Evolutionary conservation across 1,140 invertebrate genomes (phyloP).

Genomic region (Marisa cornuarietis): DNA sequence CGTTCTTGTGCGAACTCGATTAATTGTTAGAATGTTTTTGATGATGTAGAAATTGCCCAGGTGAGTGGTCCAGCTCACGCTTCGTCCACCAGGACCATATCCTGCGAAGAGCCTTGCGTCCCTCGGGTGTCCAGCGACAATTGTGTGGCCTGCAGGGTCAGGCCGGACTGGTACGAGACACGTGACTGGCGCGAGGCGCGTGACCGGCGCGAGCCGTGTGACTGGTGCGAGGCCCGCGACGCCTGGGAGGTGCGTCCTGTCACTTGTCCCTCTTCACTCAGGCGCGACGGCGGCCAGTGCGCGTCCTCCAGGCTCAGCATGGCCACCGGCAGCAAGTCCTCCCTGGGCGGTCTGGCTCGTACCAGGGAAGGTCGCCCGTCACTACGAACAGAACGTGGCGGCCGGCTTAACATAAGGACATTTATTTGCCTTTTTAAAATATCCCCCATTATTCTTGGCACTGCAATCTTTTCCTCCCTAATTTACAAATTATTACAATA

Average conservation of each 20-base stretch:
- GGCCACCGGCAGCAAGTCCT: conserved; percentile 38
- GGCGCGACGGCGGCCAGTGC: conserved; percentile 30
- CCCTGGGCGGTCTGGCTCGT: conserved; percentile 29
- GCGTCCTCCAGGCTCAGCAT: conserved; percentile 35
- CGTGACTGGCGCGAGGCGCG: conserved; percentile 25
- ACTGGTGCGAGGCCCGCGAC: conserved; percentile 26
- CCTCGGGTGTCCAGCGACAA: conserved; percentile 38
- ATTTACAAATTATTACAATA: not conserved
- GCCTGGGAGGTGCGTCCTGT: conserved; percentile 30
- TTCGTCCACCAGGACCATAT: conserved; percentile 21
- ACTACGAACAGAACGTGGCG: conserved; percentile 32
- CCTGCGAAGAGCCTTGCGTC: conserved; percentile 22
- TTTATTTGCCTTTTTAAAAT: not conserved
- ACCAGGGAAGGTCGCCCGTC: conserved; percentile 51
- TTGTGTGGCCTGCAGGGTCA: conserved; percentile 37
- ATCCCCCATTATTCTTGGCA: not conserved
- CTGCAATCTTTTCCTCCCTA: not conserved
- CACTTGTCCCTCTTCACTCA: conserved; percentile 32
- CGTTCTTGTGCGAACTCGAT: too few relatives aligned
- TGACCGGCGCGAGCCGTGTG: conserved; percentile 25
- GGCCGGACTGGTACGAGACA: conserved; percentile 19
- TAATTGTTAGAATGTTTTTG: too few relatives aligned
- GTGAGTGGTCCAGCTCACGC: not conserved
- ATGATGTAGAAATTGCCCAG: not conserved
- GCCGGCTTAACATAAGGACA: not conserved